Conservation (phyloP, 2,113 vertebrate species). For the Procavia capensis region DNA sequence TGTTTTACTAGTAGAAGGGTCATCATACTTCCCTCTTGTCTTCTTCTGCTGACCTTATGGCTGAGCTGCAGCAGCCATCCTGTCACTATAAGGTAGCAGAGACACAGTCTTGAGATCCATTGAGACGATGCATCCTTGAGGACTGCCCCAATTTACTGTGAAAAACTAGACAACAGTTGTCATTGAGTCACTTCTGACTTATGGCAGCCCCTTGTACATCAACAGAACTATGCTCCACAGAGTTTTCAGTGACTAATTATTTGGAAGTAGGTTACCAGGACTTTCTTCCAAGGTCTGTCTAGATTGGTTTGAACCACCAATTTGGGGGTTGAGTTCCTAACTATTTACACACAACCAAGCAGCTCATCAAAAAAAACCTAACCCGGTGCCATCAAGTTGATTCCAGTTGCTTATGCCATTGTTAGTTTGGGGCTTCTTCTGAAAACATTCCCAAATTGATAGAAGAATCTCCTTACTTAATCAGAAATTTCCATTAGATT, state of each 20-base stretch:
- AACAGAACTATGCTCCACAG: too few relatives aligned
- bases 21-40: neutral
- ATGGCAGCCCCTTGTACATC: too few relatives aligned
- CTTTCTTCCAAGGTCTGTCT: too few relatives aligned
- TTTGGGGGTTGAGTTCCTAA: too few relatives aligned
- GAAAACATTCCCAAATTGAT: neutral
- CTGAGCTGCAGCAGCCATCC: neutral
- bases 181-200: too few relatives aligned
- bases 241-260: too few relatives aligned
- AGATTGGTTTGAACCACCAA: too few relatives aligned
- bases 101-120: neutral
- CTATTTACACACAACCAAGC: too few relatives aligned
- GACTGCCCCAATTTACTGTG: neutral
- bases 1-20: neutral
- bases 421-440: neutral
- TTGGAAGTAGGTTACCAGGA: too few relatives aligned
- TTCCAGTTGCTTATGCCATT: neutral
- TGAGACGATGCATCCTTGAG: neutral
- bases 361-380: too few relatives aligned
- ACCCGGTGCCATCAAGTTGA: too few relatives aligned
- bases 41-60: neutral
- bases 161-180: too few relatives aligned
- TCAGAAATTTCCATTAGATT: neutral
- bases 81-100: neutral
- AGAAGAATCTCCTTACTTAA: neutral